Conservation (phyloP, 2,888 invertebrate genomes). For the Apocheima hispidaria region DNA sequence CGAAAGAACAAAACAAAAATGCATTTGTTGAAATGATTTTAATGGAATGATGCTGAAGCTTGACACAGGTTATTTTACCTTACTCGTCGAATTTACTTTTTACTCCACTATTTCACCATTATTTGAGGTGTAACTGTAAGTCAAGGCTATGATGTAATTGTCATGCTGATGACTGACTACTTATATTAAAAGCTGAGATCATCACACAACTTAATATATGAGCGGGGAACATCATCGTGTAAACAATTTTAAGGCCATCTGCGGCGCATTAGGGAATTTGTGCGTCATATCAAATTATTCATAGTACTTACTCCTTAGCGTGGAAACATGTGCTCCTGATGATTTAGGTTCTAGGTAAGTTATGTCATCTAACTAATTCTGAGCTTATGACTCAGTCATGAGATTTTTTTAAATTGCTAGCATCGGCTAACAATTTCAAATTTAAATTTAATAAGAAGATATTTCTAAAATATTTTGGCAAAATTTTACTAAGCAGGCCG, state of each 20-base stretch:
- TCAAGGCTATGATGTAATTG: slow-evolving; percentile 76
- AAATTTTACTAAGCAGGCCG: too few relatives aligned
- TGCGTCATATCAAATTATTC: slow-evolving; percentile 44
- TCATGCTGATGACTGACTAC: slow-evolving; percentile 62
- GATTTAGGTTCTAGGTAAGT: neutral
- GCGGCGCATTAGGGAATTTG: slow-evolving; percentile 23
- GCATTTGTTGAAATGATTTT: neutral
- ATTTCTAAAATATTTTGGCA: too few relatives aligned
- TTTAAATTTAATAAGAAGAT: too few relatives aligned
- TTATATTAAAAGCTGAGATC: slow-evolving; percentile 69
- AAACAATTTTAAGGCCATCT: slow-evolving; percentile 46
- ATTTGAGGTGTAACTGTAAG: slow-evolving; percentile 36
- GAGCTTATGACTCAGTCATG: neutral
- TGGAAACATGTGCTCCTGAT: slow-evolving; percentile 11
- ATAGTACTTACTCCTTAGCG: slow-evolving; percentile 12
- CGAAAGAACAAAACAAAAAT: too few relatives aligned
- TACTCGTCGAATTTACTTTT: too few relatives aligned
- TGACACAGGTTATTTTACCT: neutral
- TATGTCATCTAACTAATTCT: neutral
- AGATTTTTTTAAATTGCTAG: neutral
- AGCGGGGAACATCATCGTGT: slow-evolving; percentile 49
- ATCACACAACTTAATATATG: slow-evolving; percentile 65
- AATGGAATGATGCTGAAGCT: neutral
- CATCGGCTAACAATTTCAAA: too few relatives aligned
- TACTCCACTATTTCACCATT: neutral